Base-by-base conservation (phyloP, 2,113 vertebrate species). In the Lagopus muta region DNA sequence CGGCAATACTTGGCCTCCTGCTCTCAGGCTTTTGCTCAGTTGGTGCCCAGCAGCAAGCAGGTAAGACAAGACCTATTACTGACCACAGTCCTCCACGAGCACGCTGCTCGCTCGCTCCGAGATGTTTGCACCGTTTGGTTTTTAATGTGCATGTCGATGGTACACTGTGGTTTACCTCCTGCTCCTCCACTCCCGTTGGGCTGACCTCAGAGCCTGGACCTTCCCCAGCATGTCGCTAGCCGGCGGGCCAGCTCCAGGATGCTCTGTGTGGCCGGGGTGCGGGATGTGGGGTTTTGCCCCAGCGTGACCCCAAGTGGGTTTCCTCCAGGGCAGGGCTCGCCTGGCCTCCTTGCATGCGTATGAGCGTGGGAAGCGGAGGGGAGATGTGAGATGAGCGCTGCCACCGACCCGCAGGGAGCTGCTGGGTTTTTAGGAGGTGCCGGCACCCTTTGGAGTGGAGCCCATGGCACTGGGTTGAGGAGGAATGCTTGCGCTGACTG, bases 1-100 rank as follows among this genome's bases (percentile, higher is more conserved):
- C 64, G 91, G 97, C 97, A 89, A 78, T 98, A 60, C 72, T 98
- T 86, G 97, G 97, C 54, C 72, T 99, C 91, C 90, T 99, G 30
- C 92, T 98, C 64, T 96, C 97, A 94, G 98, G 98, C 96, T 94
- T 98, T 52, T 64, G 94, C 38, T 94, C n/a, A 1, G 94, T 98
- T 13, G 65, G 78, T 45, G 98, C 98, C 89, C 99, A 99, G 87
- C 95, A 96, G 34, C 89, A 93, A 92, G 76, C 82, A 97, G 97
- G 98, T 98, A 98, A 98, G 97, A 65, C 25, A 1, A 0, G 28
- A 28, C 25, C 27, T 77, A n/a, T 36, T 30, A 10, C 8, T 12
- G 17, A 36, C 10, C 86, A 54, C 2, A 11, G 5, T 32, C 18
- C 36, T 0, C 1, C 60, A 10, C 28, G 36, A 74, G 45, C 1